Percentiles rank a stretch among this genome's conserved stretches.
Conservation (phyloP, 2,888 invertebrate species). For the Heliconius charithonia region DNA sequence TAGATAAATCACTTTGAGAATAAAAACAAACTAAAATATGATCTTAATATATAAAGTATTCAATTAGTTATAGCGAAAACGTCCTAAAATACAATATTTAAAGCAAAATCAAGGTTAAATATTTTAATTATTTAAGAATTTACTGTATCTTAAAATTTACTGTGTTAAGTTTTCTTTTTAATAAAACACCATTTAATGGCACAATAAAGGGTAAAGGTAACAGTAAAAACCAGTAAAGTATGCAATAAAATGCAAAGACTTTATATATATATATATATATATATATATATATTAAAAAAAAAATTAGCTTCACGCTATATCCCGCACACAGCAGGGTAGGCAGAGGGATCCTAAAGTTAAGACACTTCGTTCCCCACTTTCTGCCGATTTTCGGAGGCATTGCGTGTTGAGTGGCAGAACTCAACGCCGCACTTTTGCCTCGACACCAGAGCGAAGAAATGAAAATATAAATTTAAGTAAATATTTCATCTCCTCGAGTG, state of each 20-base stretch:
- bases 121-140: background rate
- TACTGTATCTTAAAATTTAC: background rate
- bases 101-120: background rate
- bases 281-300: too few species aligned
- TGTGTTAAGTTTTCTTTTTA: conserved; percentile 6
- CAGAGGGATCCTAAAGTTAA: too few species aligned
- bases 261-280: too few species aligned
- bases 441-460: too few species aligned
- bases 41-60: background rate
- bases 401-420: too few species aligned
- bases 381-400: too few species aligned
- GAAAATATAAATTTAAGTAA: too few species aligned
- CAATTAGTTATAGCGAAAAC: background rate
- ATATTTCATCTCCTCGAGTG: too few species aligned
- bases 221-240: background rate
- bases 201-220: background rate
- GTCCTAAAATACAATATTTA: background rate
- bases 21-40: background rate
- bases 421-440: too few species aligned
- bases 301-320: too few species aligned
- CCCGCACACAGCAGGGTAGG: too few species aligned
- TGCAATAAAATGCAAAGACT: background rate
- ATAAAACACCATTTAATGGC: background rate
- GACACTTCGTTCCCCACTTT: too few species aligned
- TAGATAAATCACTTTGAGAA: background rate